Percentiles rank a stretch among this genome's conserved stretches.
Conservation (phyloP, 2,113 vertebrate genomes). For the Mellivora capensis region DNA sequence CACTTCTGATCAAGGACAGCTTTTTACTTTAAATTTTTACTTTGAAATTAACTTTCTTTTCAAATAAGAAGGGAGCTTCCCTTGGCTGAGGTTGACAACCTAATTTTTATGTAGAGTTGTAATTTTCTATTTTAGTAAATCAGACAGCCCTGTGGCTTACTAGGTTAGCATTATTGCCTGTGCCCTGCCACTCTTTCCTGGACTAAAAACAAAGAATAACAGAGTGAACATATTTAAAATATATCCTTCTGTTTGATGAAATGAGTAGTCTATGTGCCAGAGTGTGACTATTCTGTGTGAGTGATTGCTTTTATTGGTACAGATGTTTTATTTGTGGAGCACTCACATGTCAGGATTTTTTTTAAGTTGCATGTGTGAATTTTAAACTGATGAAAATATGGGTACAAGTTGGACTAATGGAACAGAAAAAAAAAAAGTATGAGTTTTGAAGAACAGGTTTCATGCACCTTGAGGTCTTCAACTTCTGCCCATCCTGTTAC, state of each 20-base stretch:
- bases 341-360: background rate
- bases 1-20: background rate
- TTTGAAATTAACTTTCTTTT: conserved; percentile 52
- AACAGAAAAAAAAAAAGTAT: background rate
- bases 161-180: conserved; percentile 76
- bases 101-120: conserved; percentile 75
- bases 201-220: conserved; percentile 65
- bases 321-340: conserved; percentile 7
- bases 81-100: conserved; percentile 40
- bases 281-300: background rate
- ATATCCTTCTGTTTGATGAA: conserved; percentile 39
- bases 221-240: conserved; percentile 53
- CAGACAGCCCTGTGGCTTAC: conserved; percentile 82
- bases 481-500: background rate
- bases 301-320: background rate
- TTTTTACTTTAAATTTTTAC: conserved; percentile 10
- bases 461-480: background rate
- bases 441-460: background rate
- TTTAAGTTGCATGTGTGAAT: conserved; percentile 34
- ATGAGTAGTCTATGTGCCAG: conserved; percentile 54
- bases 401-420: background rate
- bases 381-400: conserved; percentile 41
- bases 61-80: conserved; percentile 70
- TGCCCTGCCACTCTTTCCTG: conserved; percentile 52
- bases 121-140: conserved; percentile 86